Evolutionary conservation across 2,888 invertebrate genomes (phyloP).

Genomic region (Drosophila neutralis): DNA sequence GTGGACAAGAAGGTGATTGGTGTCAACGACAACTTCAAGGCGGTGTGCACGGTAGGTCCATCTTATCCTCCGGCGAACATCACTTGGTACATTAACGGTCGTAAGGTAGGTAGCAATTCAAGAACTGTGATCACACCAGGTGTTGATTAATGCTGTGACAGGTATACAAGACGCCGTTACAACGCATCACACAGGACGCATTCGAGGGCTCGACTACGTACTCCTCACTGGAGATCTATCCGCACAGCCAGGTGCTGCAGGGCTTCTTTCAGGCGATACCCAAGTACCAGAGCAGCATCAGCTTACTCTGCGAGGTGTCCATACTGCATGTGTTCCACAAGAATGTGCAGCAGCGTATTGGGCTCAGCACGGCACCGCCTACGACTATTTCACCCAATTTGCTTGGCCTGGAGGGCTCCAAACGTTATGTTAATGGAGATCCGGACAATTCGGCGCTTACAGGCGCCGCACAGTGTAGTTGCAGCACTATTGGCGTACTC

Average conservation of each 20-base stretch:
- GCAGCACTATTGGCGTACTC: constrained; percentile 57
- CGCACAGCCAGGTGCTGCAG: constrained; percentile 84
- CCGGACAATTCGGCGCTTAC: constrained; percentile 85
- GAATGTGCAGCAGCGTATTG: constrained; percentile 84
- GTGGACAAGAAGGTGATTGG: constrained; percentile 86
- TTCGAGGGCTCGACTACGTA: constrained; percentile 84
- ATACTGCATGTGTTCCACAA: constrained; percentile 85
- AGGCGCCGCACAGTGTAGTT: constrained; percentile 75
- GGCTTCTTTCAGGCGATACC: constrained; percentile 84
- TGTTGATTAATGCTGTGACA: constrained; percentile 48
- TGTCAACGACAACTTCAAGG: constrained; percentile 86
- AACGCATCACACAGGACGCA: constrained; percentile 83
- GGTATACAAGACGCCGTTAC: constrained; percentile 84
- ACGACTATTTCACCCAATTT: constrained; percentile 84
- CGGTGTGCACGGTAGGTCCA: constrained; percentile 86
- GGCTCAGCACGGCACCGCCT: constrained; percentile 81
- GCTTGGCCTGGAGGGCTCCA: constrained; percentile 84
- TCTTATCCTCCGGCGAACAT: constrained; percentile 86
- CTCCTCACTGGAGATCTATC: constrained; percentile 84
- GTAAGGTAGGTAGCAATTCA: constrained; percentile 83
- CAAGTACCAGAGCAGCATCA: constrained; percentile 83
- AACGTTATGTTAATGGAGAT: constrained; percentile 83
- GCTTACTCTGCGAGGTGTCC: constrained; percentile 84
- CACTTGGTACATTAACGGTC: constrained; percentile 86
- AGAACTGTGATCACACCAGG: background rate